Evolutionary conservation across 2,797 vertebrate species (phyloP), one percentile per base, ranked within the genome.

Genomic region (Tangara arthus): DNA sequence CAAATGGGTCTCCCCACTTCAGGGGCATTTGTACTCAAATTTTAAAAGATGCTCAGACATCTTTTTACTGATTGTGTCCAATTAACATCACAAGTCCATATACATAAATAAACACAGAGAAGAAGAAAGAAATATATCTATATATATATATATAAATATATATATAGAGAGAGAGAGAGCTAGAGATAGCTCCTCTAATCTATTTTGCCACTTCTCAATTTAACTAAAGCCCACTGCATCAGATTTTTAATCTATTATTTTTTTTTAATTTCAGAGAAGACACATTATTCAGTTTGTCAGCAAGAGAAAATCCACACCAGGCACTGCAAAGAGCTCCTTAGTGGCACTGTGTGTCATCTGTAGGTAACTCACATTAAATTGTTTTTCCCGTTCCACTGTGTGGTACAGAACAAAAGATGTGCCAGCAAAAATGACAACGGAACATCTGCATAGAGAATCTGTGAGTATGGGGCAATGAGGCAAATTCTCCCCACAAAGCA

Each of bases 291-390:
- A 49, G 82, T 90, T 89, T 94, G 60, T 49, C 76, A 92, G 89
- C 8, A 35, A 92, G 52, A 86, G 63, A 91, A 94, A 94, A 95
- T 87, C 94, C 94, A 50, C 61, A 82, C 81, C 4, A 63, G 83
- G 66, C 50, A 66, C 85, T 87, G 95, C 72, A 92, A 81, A 97
- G 88, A 97, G 82, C 91, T 90, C 32, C 92, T 76, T 42, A 59
- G 65, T 28, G 16, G 46, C 55, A 73, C 81, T 16, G 60, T 59
- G 57, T 64, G 91, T 93, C 90, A 96, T 93, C 56, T 92, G 93
- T 34, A 94, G 81, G 93, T 93, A 96, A 95, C 90, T 96, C 96
- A 81, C 73, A 87, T 73, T 75, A 83, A 96, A 94, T 79, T 96
- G 24, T 68, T 85, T 42, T 85, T 97, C 84, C 69, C 3, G n/a